These are phyloP conservation scores for Anthopleura sola DNA, from an alignment of 64 coral and sea anemone genomes.

Conservation along the genomic window DNA sequence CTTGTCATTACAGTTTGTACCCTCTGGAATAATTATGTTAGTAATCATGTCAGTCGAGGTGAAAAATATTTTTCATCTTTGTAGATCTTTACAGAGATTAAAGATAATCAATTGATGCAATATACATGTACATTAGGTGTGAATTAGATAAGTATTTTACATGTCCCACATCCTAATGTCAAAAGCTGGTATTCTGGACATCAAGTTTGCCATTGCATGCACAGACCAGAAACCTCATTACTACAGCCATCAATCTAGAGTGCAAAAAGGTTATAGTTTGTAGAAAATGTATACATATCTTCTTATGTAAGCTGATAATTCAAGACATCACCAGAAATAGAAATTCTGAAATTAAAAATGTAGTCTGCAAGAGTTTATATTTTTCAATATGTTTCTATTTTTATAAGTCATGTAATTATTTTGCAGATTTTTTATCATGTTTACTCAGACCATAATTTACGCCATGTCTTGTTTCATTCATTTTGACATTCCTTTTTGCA, in stretches of 20 bases:
- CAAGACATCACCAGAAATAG: too few species aligned
- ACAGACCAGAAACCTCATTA: not conserved
- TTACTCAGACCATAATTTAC: not conserved
- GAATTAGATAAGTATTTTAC: not conserved
- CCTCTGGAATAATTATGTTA: not conserved
- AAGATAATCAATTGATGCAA: not conserved
- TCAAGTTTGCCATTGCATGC: not conserved
- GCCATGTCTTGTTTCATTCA: not conserved
- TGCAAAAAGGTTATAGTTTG: not conserved
- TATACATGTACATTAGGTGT: not conserved
- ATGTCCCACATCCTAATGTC: not conserved
- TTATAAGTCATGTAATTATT: not conserved
- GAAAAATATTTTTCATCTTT: not conserved
- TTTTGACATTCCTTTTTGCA: not conserved
- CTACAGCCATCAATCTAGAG: not conserved
- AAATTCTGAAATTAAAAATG: too few species aligned
- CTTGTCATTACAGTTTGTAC: not conserved
- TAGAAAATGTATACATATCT: not conserved
- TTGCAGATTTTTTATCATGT: not conserved
- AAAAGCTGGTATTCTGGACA: not conserved
- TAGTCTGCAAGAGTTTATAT: not conserved
- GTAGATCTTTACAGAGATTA: not conserved
- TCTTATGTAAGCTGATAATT: too few species aligned
- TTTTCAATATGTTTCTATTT: not conserved
- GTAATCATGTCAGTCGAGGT: not conserved